A percentile compares a stretch with the other conserved stretches of the same genome.
Conservation (phyloP, 2,113 vertebrate species). For the Catharus fuscescens region DNA sequence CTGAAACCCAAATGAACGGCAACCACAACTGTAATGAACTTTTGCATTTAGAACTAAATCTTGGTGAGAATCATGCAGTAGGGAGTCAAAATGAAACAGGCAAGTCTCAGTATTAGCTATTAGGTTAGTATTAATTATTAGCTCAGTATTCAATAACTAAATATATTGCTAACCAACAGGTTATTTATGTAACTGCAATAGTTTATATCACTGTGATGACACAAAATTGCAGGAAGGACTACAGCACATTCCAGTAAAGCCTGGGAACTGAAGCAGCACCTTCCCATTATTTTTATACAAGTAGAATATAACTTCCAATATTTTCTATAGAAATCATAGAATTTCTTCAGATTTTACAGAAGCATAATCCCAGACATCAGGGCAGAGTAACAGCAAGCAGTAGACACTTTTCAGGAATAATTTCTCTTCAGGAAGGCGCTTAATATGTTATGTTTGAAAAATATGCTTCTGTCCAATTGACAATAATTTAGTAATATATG, state of each 20-base stretch:
- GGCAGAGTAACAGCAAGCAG: not conserved
- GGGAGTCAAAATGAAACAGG: conserved; percentile 8
- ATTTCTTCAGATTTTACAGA: not conserved
- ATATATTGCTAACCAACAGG: not conserved
- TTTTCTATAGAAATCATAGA: not conserved
- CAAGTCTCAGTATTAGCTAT: not conserved
- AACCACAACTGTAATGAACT: not conserved
- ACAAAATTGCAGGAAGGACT: not conserved
- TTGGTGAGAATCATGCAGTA: not conserved
- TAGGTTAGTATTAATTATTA: not conserved
- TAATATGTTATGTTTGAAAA: not conserved
- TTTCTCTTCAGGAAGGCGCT: not conserved
- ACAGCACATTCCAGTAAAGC: not conserved
- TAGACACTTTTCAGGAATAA: not conserved
- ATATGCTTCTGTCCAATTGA: not conserved
- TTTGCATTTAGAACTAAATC: conserved; percentile 7
- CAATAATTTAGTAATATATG: not conserved
- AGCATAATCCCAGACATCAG: not conserved
- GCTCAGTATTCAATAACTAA: not conserved
- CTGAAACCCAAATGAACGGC: conserved; percentile 53
- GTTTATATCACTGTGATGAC: not conserved
- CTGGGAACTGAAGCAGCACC: not conserved
- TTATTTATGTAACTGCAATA: not conserved
- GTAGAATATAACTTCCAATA: not conserved
- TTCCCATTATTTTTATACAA: not conserved